A percentile compares a stretch with the other conserved stretches of the same genome.
Evolutionary conservation across 2,888 invertebrate species (phyloP).

Genomic region (Drosophila buzzatii): DNA sequence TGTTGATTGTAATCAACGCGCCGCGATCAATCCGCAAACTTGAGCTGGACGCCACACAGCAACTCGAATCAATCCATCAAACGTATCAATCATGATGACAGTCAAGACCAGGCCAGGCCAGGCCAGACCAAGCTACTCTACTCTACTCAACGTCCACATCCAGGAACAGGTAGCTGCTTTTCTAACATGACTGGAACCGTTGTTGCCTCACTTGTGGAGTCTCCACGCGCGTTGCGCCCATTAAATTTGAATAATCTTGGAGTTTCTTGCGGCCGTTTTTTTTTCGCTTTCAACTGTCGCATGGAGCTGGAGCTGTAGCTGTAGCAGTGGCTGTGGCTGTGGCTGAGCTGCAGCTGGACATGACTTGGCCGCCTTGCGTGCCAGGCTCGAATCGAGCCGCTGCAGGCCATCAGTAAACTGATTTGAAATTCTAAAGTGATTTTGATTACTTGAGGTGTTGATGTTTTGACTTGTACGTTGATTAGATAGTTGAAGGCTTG

Average conservation of each 20-base stretch:
- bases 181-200: slow-evolving; percentile 49
- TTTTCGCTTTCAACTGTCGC: slow-evolving; percentile 59
- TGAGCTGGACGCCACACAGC: slow-evolving; percentile 65
- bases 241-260: slow-evolving; percentile 81
- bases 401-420: slow-evolving; percentile 69
- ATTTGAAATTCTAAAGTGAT: slow-evolving; percentile 80
- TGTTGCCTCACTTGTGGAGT: slow-evolving; percentile 63
- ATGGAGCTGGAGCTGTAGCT: slow-evolving; percentile 37
- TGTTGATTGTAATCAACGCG: slow-evolving; percentile 74
- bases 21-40: slow-evolving; percentile 72
- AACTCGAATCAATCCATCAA: slow-evolving; percentile 83
- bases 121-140: slow-evolving; percentile 3
- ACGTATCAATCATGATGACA: slow-evolving; percentile 84
- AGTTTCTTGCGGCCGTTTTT: slow-evolving; percentile 35
- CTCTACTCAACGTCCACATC: slow-evolving; percentile 9
- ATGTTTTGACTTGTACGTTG: slow-evolving; percentile 80
- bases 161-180: slow-evolving; percentile 48
- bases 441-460: slow-evolving; percentile 80
- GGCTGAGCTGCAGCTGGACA: slow-evolving; percentile 32
- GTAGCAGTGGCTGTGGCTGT: slow-evolving; percentile 25
- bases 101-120: slow-evolving; percentile 52
- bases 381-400: slow-evolving; percentile 32
- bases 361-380: slow-evolving; percentile 50
- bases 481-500: slow-evolving; percentile 78
- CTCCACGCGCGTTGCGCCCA: slow-evolving; percentile 71